These are phyloP conservation scores for Homarus gammarus DNA, from an alignment of 2,888 invertebrate genomes.

Conservation along the genomic window DNA sequence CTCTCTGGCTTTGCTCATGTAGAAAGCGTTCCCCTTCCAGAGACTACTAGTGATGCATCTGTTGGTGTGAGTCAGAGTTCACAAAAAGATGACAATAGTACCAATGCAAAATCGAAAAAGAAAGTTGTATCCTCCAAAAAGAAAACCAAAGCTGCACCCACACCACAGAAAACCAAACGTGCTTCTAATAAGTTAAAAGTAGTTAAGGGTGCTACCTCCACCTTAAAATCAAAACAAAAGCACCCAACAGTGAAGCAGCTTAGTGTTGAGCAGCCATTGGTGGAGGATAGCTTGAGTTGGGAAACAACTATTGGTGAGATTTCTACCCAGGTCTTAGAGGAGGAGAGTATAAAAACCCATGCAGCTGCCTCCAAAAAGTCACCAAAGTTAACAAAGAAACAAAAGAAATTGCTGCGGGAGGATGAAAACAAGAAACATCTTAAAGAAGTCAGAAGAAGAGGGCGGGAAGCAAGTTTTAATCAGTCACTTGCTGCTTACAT, in stretches of 20 bases:
- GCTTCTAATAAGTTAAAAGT: background rate
- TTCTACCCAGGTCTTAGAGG: background rate
- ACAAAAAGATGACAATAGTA: background rate
- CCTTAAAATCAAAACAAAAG: background rate
- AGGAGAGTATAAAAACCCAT: background rate
- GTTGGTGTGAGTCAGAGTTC: background rate
- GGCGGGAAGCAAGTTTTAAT: conserved; percentile 54
- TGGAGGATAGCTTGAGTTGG: background rate
- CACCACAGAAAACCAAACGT: background rate
- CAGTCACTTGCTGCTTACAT: conserved; percentile 56
- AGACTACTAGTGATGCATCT: background rate
- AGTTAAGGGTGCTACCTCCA: background rate
- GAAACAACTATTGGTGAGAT: background rate
- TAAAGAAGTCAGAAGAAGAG: conserved; percentile 43
- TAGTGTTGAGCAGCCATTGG: background rate
- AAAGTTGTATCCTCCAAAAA: conserved; percentile 27
- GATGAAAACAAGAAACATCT: conserved; percentile 25
- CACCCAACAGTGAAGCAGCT: background rate
- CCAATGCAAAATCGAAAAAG: background rate
- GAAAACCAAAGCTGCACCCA: background rate
- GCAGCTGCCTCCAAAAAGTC: background rate
- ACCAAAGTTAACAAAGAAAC: background rate
- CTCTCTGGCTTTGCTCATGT: conserved; percentile 16
- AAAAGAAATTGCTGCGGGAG: background rate
- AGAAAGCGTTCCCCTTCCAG: background rate